phyloP scores from a whole-genome alignment of 2,888 invertebrate species.

The Phyllotreta cruciferae region DNA sequence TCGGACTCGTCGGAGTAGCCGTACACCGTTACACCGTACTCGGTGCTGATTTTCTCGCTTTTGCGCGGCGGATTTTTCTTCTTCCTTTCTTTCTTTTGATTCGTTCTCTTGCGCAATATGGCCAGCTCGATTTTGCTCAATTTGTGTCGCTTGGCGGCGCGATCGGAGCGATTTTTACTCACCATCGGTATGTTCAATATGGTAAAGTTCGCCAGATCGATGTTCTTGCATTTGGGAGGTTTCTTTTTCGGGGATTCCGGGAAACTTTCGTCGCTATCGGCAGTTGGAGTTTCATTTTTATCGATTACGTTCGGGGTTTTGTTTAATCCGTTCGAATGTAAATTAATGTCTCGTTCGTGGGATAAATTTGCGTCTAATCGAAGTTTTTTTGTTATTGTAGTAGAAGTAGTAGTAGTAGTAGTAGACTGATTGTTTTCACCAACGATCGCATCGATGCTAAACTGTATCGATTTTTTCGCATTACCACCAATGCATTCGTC shows the following conservation, averaged over 20 bases:
- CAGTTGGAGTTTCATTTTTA: too few relatives aligned
- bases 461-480: constrained; percentile 17
- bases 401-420: too few relatives aligned
- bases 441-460: constrained; percentile 22
- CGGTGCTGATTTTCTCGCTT: constrained; percentile 41
- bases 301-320: too few relatives aligned
- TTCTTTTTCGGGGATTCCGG: too few relatives aligned
- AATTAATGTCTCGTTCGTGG: neutral
- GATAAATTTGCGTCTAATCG: constrained; percentile 6
- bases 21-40: constrained; percentile 54
- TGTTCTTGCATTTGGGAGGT: too few relatives aligned
- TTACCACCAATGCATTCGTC: constrained; percentile 13
- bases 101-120: constrained; percentile 51
- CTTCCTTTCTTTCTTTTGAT: constrained; percentile 19
- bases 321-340: too few relatives aligned
- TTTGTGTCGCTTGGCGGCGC: constrained; percentile 48
- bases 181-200: constrained; percentile 57
- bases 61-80: constrained; percentile 3
- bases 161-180: constrained; percentile 37
- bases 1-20: constrained; percentile 58
- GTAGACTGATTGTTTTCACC: constrained; percentile 14
- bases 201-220: constrained; percentile 42
- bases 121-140: constrained; percentile 60
- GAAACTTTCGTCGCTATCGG: too few relatives aligned
- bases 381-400: constrained; percentile 20